Base-by-base conservation (phyloP, 2,797 vertebrate species). In the Pseudomugil tenellus region DNA sequence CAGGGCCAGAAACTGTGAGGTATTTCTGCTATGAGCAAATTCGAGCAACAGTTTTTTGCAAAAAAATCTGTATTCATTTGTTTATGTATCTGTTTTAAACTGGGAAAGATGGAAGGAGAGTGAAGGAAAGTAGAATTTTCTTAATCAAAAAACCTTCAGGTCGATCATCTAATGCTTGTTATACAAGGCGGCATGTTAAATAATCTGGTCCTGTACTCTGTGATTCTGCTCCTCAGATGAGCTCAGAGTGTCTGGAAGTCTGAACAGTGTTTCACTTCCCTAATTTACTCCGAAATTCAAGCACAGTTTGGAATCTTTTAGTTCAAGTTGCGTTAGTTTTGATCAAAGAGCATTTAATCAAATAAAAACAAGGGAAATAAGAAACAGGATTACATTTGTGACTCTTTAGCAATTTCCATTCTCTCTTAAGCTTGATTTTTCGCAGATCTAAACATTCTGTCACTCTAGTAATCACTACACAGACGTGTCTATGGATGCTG, bases 371-470 rank as follows among this genome's bases (percentile, higher is more conserved):
- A 67, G 72, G 73, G 76, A 83, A 83, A 88, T 78, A 64, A 67
- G 67, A 67, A 84, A 60, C 80, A 83, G 75, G 62, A 58, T 61
- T 58, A 66, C 79, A 28, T 73, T 77, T 64, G 31, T 31, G n/a
- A 41, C 11, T 9, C 25, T 54, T 64, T 39, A 28, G 35, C 28
- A 3, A 35, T 25, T 51, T 66, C 59, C 31, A 9, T 54, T 48
- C 57, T 66, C 35, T 67, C 19, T 52, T 26, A 13, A 63, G 41
- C 23, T 81, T 88, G 81, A 87, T 63, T 66, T 34, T 81, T 74
- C 23, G 23, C 86, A 89, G 85, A 83, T 61, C 35, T 39, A 81
- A 88, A 86, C 83, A 87, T 3, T 53, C 76, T 82, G 87, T 84
- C 79, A 63, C 72, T 51, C 31, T 62, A 32, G 63, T 61, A 79